Evolutionary conservation across 1,140 invertebrate species (phyloP), one percentile per base, ranked within the genome.

Genomic region (Popillia japonica): DNA sequence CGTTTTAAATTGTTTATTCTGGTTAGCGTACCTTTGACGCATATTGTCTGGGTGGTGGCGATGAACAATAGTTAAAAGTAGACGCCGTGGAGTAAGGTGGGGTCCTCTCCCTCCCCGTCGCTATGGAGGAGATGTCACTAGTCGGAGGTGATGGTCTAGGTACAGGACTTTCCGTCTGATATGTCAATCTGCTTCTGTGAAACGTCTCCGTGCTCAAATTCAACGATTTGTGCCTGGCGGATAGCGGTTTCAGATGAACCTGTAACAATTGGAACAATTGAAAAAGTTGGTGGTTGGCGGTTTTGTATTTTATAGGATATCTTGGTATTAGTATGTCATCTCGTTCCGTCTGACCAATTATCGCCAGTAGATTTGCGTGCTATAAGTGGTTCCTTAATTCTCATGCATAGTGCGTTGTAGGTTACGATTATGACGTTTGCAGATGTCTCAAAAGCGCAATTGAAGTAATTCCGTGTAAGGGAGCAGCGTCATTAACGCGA

Each of bases 61-160:
- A 14, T n/a, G 34, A 40, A 42, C 44, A 23, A 22, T 14, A 76
- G 44, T 76, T 76, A 74, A 74, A 74, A 44, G 72, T 83, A 8
- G 83, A 82, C 44, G 79, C 78, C 23, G 81, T 82, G 8, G 81
- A 83, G 74, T 81, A 82, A 10, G 84, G 84, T 23, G 85, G 83
- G 6, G 83, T 84, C 20, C 83, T 78, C 64, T 85, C 85, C n/a
- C 83, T 77, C n/a, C 81, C 83, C 41, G 84, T 82, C 0, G 82
- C 80, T 7, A 78, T 77, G 11, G 81, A 75, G 2, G 81, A 78
- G 9, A 80, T 75, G 34, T 83, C 83, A 72, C 80, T 75, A 2
- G 79, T 77, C 20, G 81, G 79, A 42, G 80, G 79, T 4, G 80
- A 78, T 10, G 81, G 75, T 17, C 81, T 40, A 3, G 81, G 81